phyloP scores from a whole-genome alignment of 2,888 invertebrate species.

The Corythucha ciliata region DNA sequence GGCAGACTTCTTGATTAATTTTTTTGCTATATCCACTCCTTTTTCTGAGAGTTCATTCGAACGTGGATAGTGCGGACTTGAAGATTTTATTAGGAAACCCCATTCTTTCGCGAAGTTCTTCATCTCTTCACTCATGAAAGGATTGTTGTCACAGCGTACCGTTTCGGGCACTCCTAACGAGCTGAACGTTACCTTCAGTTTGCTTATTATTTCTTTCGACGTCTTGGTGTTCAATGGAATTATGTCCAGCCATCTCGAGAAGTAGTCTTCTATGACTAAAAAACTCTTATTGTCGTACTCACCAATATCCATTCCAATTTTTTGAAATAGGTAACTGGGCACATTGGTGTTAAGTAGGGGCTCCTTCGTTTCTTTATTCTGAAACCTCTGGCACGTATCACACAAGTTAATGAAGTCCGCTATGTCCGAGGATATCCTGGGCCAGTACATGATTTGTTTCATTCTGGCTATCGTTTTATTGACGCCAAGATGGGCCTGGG shows the following conservation, averaged over 20 bases:
- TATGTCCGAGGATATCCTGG: conserved; percentile 4
- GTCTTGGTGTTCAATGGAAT: conserved; percentile 1
- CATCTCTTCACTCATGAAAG: conserved; percentile 11
- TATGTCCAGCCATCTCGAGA: conserved; percentile 6
- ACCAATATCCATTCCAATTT: conserved; percentile 6
- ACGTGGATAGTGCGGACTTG: conserved; percentile 1
- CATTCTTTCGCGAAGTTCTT: conserved; percentile 4
- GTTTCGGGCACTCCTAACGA: conserved; percentile 6
- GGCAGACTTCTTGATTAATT: conserved; percentile 4
- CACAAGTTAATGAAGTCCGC: conserved; percentile 6
- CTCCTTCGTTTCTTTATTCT: conserved; percentile 5
- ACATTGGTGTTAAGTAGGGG: background rate
- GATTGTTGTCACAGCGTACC: conserved; percentile 15
- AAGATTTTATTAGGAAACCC: conserved; percentile 3
- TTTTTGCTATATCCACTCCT: conserved; percentile 1
- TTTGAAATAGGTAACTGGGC: conserved; percentile 5
- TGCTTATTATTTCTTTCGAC: conserved; percentile 1
- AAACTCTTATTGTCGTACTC: background rate
- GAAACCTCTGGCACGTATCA: conserved; percentile 6
- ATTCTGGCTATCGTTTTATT: conserved; percentile 6
- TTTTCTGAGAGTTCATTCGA: conserved; percentile 6
- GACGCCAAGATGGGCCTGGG: background rate
- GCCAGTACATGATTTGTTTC: background rate
- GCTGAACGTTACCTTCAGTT: conserved; percentile 1
- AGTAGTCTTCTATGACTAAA: conserved; percentile 5